Conservation (phyloP, 2,113 vertebrate genomes). For the Stictonetta naevosa region DNA sequence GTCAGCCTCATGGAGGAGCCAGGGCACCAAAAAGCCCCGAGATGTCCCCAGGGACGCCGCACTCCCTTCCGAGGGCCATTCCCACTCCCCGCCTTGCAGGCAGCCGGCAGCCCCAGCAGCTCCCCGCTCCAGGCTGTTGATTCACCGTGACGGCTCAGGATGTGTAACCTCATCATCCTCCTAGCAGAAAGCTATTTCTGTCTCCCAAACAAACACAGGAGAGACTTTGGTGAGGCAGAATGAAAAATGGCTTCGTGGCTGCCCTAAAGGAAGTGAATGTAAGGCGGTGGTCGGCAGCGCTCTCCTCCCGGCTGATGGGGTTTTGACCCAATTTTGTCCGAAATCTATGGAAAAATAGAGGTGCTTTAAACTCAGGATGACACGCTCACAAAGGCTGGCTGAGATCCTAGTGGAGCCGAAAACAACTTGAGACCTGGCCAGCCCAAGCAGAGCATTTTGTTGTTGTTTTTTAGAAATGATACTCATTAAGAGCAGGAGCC, state of each 20-base stretch:
- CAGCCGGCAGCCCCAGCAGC: neutral
- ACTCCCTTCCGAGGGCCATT: neutral
- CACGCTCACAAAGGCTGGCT: neutral
- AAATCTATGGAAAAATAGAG: neutral
- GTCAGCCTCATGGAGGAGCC: neutral
- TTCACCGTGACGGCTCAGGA: neutral
- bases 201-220: neutral
- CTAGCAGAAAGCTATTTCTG: neutral
- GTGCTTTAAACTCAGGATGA: neutral
- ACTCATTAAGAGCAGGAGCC: conserved; percentile 61
- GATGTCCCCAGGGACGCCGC: too few species aligned
- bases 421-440: conserved; percentile 38
- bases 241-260: neutral
- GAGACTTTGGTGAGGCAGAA: neutral
- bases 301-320: neutral
- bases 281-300: neutral
- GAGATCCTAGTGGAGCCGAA: neutral
- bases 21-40: neutral
- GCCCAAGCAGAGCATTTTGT: neutral
- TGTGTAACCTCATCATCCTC: neutral
- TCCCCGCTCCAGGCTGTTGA: neutral
- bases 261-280: neutral
- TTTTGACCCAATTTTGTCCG: neutral
- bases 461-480: conserved; percentile 12
- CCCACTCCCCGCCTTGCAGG: neutral